Base-by-base conservation (phyloP, 2,888 invertebrate species). In the Caenorhabditis angaria region DNA sequence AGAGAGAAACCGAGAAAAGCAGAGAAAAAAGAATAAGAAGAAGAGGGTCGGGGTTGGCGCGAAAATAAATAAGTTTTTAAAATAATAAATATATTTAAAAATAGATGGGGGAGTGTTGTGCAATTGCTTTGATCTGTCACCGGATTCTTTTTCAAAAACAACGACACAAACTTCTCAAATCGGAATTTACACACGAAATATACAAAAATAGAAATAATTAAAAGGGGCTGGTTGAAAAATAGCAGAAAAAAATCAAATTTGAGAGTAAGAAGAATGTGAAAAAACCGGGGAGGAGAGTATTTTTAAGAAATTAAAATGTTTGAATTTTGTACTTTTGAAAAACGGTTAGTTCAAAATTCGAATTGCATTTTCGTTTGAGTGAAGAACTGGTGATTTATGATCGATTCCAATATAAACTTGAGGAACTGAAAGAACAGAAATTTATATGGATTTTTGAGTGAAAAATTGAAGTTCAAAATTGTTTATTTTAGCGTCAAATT, bases 391-490 rank as follows among this genome's bases (percentile, higher is more conserved):
- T 5, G 72, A 61, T 54, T 73, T 73, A 59, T 73, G 72, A 55
- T 73, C 72, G 24, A 73, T 35, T n/a, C 72, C 72, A n/a, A 73
- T 68, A 62, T 73, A 73, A 14, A 73, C 68, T 65, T 68, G 68
- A 0, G 68, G 72, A 18, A 53, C 72, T 73, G 68, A 24, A 71
- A 48, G n/a, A 20, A 20, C 20, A 12, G 27, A 24, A 28, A 58
- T 24, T 32, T 20, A 12, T 41, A 32, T 59, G 10, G 41, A 32
- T 51, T 51, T 51, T 51, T 12, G 18, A 51, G 24, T n/a, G 6
- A n/a, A 51, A 51, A 51, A 35, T 10, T 10, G 14, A 35, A 35
- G 6, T 35, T 35, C n/a, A n/a, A n/a, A n/a, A n/a, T n/a, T n/a
- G n/a, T n/a, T n/a, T n/a, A n/a, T n/a, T n/a, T n/a, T n/a, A n/a